These are phyloP conservation scores for Colaptes auratus DNA, from an alignment of 2,113 vertebrate species.

Conservation along the genomic window DNA sequence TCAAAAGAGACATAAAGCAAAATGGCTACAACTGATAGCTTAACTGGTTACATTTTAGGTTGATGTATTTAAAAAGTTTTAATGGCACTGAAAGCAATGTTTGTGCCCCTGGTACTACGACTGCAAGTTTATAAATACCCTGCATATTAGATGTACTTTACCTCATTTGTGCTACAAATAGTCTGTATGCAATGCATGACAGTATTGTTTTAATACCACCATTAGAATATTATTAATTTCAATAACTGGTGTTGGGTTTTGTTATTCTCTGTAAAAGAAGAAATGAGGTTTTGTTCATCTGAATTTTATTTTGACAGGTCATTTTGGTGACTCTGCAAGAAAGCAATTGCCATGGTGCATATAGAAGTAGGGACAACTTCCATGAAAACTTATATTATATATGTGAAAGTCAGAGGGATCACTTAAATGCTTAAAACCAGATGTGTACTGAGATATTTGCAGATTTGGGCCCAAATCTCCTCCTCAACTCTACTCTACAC, in stretches of 20 bases:
- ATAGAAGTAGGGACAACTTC: background rate
- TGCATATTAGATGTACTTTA: background rate
- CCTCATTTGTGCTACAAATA: constrained; percentile 7
- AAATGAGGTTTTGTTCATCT: background rate
- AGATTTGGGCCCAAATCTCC: background rate
- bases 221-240: background rate
- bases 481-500: background rate
- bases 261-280: background rate
- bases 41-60: background rate
- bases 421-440: background rate
- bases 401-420: background rate
- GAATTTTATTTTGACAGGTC: background rate
- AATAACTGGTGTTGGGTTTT: background rate
- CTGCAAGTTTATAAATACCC: background rate
- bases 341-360: background rate
- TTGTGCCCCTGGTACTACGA: background rate
- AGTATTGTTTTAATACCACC: background rate
- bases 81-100: background rate
- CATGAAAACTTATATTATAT: background rate
- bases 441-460: background rate
- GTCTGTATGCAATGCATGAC: background rate
- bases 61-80: background rate
- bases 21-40: background rate
- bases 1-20: background rate
- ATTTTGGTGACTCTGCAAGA: background rate